A percentile compares a stretch with the other conserved stretches of the same genome.
Conservation (phyloP, 2,797 vertebrate species). For the Tapera naevia region DNA sequence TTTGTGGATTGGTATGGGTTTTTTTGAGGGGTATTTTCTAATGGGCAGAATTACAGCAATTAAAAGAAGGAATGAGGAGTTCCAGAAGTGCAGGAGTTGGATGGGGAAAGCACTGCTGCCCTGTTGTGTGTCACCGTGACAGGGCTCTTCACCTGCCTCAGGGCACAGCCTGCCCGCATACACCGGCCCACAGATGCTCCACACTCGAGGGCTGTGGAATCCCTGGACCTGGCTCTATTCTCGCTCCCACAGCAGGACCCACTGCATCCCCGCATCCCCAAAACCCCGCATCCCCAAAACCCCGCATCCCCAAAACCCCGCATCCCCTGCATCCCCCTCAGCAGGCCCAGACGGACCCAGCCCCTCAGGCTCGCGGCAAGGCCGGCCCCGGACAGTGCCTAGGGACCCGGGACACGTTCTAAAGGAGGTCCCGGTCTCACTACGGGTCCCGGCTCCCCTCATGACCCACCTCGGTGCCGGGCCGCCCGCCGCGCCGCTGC, state of each 20-base stretch:
- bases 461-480: not conserved
- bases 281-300: too few relatives aligned
- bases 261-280: too few relatives aligned
- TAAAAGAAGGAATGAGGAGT: fast-evolving
- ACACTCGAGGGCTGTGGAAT: fast-evolving
- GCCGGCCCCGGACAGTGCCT: fast-evolving
- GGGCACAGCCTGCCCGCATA: fast-evolving
- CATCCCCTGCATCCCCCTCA: not conserved
- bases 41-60: fast-evolving
- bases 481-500: not conserved
- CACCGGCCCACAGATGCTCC: too few relatives aligned
- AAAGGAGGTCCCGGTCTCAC: fast-evolving
- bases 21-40: fast-evolving
- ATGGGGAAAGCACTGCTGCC: fast-evolving
- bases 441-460: not conserved
- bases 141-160: not conserved
- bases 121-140: fast-evolving
- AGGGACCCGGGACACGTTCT: fast-evolving
- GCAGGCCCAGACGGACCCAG: not conserved
- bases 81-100: not conserved
- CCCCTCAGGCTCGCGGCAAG: not conserved
- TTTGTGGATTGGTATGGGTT: too few relatives aligned
- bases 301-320: too few relatives aligned
- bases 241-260: not conserved
- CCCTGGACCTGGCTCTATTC: not conserved